These are phyloP conservation scores for Gymnoscopelus microlampas DNA, from an alignment of 2,797 vertebrate genomes.

Conservation along the genomic window DNA sequence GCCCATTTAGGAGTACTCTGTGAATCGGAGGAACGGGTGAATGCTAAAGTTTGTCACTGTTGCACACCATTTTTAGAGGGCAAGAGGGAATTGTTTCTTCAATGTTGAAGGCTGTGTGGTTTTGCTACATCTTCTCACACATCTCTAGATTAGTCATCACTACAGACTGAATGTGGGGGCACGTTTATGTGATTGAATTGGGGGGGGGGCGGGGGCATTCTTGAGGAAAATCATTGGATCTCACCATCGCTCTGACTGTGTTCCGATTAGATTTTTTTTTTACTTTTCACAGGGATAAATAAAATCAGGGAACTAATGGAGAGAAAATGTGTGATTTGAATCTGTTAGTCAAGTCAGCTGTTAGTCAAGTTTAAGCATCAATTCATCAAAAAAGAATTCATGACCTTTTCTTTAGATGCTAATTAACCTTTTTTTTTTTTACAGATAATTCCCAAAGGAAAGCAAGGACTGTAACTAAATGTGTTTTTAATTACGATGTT, in stretches of 20 bases:
- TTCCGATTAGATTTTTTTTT: slow-evolving; percentile 31
- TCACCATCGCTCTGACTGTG: slow-evolving; percentile 42
- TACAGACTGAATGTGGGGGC: too few relatives aligned
- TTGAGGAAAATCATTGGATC: slow-evolving; percentile 38
- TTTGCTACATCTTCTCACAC: too few relatives aligned
- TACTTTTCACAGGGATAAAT: slow-evolving; percentile 54
- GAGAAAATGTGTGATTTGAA: slow-evolving; percentile 49
- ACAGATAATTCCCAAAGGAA: slow-evolving; percentile 41
- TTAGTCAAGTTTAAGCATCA: slow-evolving; percentile 39
- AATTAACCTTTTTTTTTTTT: slow-evolving; percentile 65
- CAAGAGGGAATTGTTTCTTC: too few relatives aligned
- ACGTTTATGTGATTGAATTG: too few relatives aligned
- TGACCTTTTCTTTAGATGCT: slow-evolving; percentile 67
- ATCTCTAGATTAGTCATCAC: too few relatives aligned
- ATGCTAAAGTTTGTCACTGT: too few relatives aligned
- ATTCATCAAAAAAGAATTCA: slow-evolving; percentile 42
- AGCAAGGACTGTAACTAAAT: slow-evolving; percentile 33
- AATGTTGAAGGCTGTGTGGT: too few relatives aligned
- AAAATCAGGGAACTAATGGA: slow-evolving; percentile 40
- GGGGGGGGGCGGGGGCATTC: too few relatives aligned
- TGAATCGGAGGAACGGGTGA: too few relatives aligned
- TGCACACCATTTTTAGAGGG: too few relatives aligned
- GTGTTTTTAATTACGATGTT: slow-evolving; percentile 18
- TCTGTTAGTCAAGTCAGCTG: slow-evolving; percentile 43
- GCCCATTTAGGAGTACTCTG: too few relatives aligned